Evolutionary conservation across 2,797 vertebrate genomes (phyloP).

Genomic region (Peromyscus aztecus): DNA sequence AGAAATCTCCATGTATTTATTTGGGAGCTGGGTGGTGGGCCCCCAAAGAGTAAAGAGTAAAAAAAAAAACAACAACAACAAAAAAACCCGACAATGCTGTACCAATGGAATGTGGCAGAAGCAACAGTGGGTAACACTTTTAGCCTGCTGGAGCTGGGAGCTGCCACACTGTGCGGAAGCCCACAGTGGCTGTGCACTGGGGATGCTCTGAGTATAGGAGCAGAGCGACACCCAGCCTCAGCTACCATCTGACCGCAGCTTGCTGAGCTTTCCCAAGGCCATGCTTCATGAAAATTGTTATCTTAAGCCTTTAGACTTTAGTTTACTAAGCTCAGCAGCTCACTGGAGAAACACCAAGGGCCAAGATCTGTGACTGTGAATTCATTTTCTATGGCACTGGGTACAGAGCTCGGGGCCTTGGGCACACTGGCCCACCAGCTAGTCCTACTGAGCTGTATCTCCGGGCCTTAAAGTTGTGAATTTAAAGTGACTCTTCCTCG

Average conservation of each 20-base stretch:
- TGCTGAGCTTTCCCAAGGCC: neutral
- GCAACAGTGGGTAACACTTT: fast-evolving
- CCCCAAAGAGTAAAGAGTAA: too few relatives aligned
- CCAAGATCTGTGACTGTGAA: neutral
- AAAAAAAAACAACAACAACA: too few relatives aligned
- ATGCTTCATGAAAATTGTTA: neutral
- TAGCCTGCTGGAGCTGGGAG: too few relatives aligned
- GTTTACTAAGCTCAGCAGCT: neutral
- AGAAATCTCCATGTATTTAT: too few relatives aligned
- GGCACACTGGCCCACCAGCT: neutral
- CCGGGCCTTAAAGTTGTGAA: neutral
- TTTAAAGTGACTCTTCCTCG: neutral
- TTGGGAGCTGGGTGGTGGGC: too few relatives aligned
- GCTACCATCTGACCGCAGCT: neutral
- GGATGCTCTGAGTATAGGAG: neutral
- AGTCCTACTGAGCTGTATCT: neutral
- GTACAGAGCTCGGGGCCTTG: neutral
- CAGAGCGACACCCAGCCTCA: neutral
- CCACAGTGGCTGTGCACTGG: neutral
- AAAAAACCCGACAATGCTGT: too few relatives aligned
- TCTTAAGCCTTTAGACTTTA: neutral
- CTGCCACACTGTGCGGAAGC: neutral
- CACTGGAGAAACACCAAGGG: neutral
- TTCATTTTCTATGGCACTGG: neutral
- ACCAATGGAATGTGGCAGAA: too few relatives aligned